Base-by-base conservation (phyloP, 2,797 vertebrate species). In the Sebastes glaucus region DNA sequence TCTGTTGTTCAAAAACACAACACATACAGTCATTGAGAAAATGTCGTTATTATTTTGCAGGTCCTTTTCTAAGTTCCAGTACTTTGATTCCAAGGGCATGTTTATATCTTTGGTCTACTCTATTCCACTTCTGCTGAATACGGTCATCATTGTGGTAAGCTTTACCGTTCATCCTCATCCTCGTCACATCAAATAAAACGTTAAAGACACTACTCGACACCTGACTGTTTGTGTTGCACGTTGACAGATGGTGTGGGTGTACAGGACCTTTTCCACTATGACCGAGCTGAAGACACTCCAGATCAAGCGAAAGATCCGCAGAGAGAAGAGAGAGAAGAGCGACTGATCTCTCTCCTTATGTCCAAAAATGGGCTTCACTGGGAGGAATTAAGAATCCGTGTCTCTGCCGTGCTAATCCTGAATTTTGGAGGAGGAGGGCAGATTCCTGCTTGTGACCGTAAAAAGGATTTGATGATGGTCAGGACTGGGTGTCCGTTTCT, bases 81-180 rank as follows among this genome's bases (percentile, higher is more conserved):
- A 99, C 90, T 99, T 99, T 81, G 98, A 99, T 82, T 99, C 98
- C 16, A 96, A 96, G 87, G 99, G 99, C 74, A 99, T 99, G 98
- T 99, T 99, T 91, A 98, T 99, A 90, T 99, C 98, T 1, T 57
- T 98, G 5, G 96, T 98, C 18, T 99, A 96, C 88, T 99, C 98
- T 0, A 93, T 96, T 0, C 98, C 98, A 0, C 92, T 99, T 62
- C 93, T 99, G 52, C 75, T 98, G 63, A 99, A 99, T 27, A 95
- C 97, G 1, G 62, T 98, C 80, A 88, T 98, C 81, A 99, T 99
- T 33, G 98, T 99, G 97, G 98, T 99, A 95, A 27, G 97, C 88
- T 60, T 61, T 7, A 8, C 55, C 46, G 3, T 62, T 74, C 6
- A 14, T 74, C 20, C 27, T 71, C 55, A 33, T 7, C 3, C 4